Base-by-base conservation (phyloP, 2,113 vertebrate species). In the Otolemur garnettii region DNA sequence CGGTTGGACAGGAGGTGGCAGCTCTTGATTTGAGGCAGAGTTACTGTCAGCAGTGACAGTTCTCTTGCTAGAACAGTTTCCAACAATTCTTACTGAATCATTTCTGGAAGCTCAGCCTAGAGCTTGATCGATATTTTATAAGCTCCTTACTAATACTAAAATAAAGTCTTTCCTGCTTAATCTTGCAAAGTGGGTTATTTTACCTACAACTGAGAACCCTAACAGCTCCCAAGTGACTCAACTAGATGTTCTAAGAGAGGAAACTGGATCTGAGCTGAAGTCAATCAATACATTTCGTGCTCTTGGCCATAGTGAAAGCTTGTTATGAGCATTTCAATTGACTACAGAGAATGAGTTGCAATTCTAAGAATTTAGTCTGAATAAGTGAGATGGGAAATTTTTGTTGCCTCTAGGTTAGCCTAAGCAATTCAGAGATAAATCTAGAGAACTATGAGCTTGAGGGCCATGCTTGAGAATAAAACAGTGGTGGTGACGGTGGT, bases 281-380 rank as follows among this genome's bases (percentile, higher is more conserved):
- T 8, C 19, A 33, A 14, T 38, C 14, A 69, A n/a, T 72, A 5
- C 5, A n/a, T 79, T 53, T 19, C 42, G 60, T 81, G 30, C 6
- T 4, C 62, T 53, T 83, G 10, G 50, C 7, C 57, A 84, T 18
- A 83, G 3, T 3, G 10, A 66, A 15, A 62, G 33, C 21, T 78
- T 50, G 22, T 71, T 80, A 55, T 10, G 42, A 81, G 22, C 11
- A 42, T 82, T 50, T 38, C 7, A 60, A 60, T 28, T 80, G 30
- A 55, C 55, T 77, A 69, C 22, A 90, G 57, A 28, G 4, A 85
- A 15, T 68, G 28, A 83, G 26, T 50, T 89, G 15, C 5, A 92
- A 50, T 68, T 91, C 38, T 93, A 45, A 86, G 22, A 92, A 78
- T 77, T 79, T 33, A 55, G 13, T 75, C 88, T 93, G 19, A 88